A percentile compares a stretch with the other conserved stretches of the same genome.
Conservation (phyloP, 2,797 vertebrate genomes). For the Acropternis orthonyx region DNA sequence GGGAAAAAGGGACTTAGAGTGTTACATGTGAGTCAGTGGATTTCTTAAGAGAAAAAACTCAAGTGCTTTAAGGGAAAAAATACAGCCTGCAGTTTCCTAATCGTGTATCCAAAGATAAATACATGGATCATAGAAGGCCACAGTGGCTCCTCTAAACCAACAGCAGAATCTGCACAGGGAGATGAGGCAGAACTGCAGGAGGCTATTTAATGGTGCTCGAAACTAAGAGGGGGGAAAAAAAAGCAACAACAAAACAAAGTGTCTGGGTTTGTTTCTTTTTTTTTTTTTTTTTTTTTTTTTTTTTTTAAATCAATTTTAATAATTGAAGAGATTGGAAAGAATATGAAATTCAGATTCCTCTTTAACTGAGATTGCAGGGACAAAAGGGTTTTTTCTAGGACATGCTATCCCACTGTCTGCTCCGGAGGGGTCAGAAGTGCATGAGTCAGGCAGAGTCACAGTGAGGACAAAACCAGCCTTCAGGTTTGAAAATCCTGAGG, state of each 20-base stretch:
- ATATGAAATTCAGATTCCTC: background rate
- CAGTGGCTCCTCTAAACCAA: background rate
- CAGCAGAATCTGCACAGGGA: background rate
- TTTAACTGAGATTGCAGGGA: background rate
- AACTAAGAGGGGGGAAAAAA: background rate
- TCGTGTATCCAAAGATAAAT: background rate
- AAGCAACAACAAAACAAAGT: background rate
- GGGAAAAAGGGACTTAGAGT: background rate
- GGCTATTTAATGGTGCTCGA: background rate
- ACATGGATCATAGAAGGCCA: background rate
- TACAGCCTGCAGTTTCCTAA: background rate
- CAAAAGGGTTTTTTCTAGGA: background rate
- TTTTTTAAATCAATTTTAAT: background rate
- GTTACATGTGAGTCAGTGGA: background rate
- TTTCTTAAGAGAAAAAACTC: background rate
- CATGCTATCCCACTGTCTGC: background rate
- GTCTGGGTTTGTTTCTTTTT: too few species aligned
- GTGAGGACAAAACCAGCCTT: background rate
- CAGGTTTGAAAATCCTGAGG: background rate
- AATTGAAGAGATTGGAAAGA: background rate
- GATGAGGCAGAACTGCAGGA: background rate
- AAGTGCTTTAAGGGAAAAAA: background rate
- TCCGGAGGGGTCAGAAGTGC: background rate
- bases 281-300: too few species aligned
- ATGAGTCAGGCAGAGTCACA: background rate